Evolutionary conservation across 2,888 invertebrate genomes (phyloP).

Genomic region (Achlya flavicornis): DNA sequence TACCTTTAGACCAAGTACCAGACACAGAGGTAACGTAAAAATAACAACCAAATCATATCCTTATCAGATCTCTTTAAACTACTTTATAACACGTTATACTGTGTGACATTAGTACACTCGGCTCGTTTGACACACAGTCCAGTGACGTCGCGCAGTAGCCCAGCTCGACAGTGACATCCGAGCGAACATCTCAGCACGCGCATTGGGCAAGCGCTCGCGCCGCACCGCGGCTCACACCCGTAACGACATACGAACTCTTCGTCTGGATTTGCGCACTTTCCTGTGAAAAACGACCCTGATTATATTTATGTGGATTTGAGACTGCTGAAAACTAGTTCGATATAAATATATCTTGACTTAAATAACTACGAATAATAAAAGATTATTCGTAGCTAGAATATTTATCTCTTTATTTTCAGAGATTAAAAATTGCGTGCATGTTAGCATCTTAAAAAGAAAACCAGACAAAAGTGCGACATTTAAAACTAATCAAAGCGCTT

Average conservation of each 20-base stretch:
- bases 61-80: no score
- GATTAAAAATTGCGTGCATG: no score
- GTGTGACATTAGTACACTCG: constrained; percentile 29
- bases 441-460: no score
- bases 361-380: no score
- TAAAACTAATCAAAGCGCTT: not conserved
- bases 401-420: no score
- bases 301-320: not conserved
- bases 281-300: constrained; percentile 38
- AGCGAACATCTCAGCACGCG: constrained; percentile 54
- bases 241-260: constrained; percentile 65
- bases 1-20: not conserved
- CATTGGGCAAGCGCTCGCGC: constrained; percentile 29
- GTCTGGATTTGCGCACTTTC: constrained; percentile 49
- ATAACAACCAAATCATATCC: no score
- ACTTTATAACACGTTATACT: not conserved
- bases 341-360: no score
- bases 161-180: constrained; percentile 59
- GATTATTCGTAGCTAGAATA: no score
- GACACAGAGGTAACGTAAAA: no score
- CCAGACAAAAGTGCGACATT: no score
- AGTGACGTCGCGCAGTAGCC: constrained; percentile 45
- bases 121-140: constrained; percentile 41
- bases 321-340: no score
- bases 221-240: constrained; percentile 61